phyloP scores from a whole-genome alignment of 1,140 invertebrate species.

The Cyphomyrmex costatus region DNA sequence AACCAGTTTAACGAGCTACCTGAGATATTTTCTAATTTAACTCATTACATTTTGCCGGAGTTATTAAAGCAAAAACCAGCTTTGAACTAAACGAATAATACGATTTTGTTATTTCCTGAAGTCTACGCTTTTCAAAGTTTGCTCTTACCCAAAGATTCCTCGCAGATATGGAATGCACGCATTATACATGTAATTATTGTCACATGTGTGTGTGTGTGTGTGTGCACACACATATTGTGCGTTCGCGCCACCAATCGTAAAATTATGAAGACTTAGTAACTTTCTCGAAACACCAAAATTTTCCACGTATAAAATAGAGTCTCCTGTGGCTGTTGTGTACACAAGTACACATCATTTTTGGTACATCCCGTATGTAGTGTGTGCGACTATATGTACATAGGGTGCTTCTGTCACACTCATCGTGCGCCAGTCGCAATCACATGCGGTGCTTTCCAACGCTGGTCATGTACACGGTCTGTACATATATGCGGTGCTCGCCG shows the following conservation, averaged over 20 bases:
- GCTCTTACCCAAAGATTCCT: not conserved
- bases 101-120: not conserved
- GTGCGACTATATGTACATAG: constrained; percentile 11
- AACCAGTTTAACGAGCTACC: not conserved
- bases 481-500: not conserved
- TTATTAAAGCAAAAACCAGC: not conserved
- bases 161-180: no score
- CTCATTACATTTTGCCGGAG: not conserved
- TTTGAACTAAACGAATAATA: not conserved
- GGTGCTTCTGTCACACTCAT: constrained; percentile 27
- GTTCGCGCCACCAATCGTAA: not conserved
- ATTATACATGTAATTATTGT: not conserved
- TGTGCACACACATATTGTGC: not conserved
- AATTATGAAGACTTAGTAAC: not conserved
- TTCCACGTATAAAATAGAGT: not conserved
- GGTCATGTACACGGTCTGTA: constrained; percentile 21
- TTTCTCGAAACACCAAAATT: not conserved
- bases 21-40: not conserved
- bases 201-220: not conserved
- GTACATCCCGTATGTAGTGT: not conserved
- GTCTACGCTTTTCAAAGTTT: not conserved
- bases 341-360: constrained; percentile 19
- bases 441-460: not conserved
- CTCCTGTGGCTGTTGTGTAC: not conserved
- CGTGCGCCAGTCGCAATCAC: constrained; percentile 25